These are phyloP conservation scores for Andricus quercusramuli DNA, from an alignment of 2,888 invertebrate species.

Conservation along the genomic window DNA sequence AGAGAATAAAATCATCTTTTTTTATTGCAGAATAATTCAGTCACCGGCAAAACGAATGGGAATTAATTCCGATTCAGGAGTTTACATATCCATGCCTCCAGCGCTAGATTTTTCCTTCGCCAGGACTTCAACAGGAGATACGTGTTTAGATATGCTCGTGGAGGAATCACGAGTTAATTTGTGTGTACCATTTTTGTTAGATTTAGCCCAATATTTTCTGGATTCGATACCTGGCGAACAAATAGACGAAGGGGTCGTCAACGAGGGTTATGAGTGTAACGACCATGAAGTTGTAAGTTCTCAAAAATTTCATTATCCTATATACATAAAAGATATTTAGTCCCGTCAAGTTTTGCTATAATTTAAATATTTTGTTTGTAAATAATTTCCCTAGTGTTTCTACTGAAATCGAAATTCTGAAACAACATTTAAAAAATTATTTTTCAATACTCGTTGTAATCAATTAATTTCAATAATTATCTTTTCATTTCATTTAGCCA, in stretches of 20 bases:
- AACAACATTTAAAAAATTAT: no score
- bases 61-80: conserved; percentile 80
- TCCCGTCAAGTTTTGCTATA: no score
- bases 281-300: conserved; percentile 50
- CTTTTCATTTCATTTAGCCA: no score
- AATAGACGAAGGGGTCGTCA: conserved; percentile 85
- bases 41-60: conserved; percentile 82
- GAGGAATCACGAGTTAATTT: conserved; percentile 87
- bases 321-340: no score
- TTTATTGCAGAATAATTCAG: conserved; percentile 82
- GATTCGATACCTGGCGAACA: conserved; percentile 82
- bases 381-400: no score
- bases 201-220: conserved; percentile 82
- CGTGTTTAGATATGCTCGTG: conserved; percentile 85
- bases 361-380: no score
- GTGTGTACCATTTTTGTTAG: conserved; percentile 86
- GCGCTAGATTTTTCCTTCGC: conserved; percentile 86
- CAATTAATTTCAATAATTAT: no score
- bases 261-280: conserved; percentile 86
- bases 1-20: not conserved
- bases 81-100: conserved; percentile 85
- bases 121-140: conserved; percentile 82
- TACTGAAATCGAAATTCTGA: no score
- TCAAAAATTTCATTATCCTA: not conserved
- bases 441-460: no score